Evolutionary conservation across 2,888 invertebrate species (phyloP), one percentile per base, ranked within the genome.

Genomic region (Carterocephalus palaemon): DNA sequence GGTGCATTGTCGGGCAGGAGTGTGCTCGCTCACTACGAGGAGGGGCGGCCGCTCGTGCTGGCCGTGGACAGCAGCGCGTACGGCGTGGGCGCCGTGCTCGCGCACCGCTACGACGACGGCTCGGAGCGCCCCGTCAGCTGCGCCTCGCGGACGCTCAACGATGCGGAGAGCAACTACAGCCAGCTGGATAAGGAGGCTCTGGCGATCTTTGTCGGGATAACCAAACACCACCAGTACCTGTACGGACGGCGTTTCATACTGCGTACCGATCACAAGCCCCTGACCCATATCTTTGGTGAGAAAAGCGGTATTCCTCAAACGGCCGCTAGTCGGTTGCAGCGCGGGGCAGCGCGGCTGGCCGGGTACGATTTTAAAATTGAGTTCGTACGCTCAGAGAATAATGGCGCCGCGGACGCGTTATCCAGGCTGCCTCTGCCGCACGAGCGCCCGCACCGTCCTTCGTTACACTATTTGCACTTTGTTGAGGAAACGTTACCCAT

Each of bases 201-300:
- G 6, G 57, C 57, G 0, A 57, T 64, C 8, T 43, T 56, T 5
- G 57, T 48, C 38, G 55, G 54, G 3, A 46, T 64, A 1, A 49
- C 37, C 3, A 59, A 50, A 41, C 46, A 52, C 20, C 57, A 54
- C 8, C 56, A 60, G 23, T 62, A 56, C 43, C 23, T 66, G 6
- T 60, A 33, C 32, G 62, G 62, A 1, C 47, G 54, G 8, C 23
- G 19, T n/a, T 58, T 57, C 31, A 60, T 51, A 1, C 40, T 76
- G 3, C 12, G 64, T 4, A 79, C 74, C 0, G 76, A 78, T 49
- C 69, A 76, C 47, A 60, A 72, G 45, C 76, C 81, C 1, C 48
- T 83, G 3, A 51, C 55, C 2, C 49, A 56, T 3, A 67, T 83
- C 20, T 68, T 79, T 28, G 37, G 41, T 1, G 29, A 45, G 1